These are phyloP conservation scores for Pantherophis vulpinus DNA, from an alignment of 2,797 vertebrate genomes.

Conservation along the genomic window DNA sequence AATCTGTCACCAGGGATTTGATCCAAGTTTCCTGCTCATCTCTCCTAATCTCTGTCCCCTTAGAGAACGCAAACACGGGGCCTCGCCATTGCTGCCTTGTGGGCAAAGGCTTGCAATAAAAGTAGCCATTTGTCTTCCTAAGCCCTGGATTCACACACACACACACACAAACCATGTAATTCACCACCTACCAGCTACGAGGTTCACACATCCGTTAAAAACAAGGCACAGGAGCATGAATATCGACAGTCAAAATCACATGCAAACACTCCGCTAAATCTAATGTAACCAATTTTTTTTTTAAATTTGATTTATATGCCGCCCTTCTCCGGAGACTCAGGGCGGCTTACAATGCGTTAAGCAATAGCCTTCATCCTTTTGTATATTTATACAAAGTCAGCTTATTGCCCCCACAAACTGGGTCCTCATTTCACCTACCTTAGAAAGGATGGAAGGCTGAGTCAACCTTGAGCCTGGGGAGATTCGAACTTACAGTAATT, in stretches of 20 bases:
- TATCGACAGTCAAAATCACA: neutral
- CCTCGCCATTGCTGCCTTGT: neutral
- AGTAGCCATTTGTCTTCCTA: slow-evolving; percentile 24
- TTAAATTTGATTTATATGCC: too few relatives aligned
- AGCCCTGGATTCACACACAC: slow-evolving; percentile 14
- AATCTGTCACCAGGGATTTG: slow-evolving; percentile 24
- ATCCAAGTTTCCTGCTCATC: slow-evolving; percentile 13
- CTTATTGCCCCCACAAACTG: too few relatives aligned
- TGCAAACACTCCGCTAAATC: neutral
- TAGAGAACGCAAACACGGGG: neutral
- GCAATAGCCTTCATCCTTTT: too few relatives aligned
- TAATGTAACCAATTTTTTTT: neutral
- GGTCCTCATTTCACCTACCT: too few relatives aligned
- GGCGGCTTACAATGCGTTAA: too few relatives aligned
- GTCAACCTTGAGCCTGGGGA: too few relatives aligned
- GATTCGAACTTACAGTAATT: too few relatives aligned
- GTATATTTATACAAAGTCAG: too few relatives aligned
- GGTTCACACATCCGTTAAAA: neutral
- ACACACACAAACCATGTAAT: neutral
- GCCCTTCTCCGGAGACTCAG: too few relatives aligned
- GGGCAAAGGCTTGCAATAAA: slow-evolving; percentile 10
- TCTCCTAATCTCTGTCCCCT: slow-evolving; percentile 18
- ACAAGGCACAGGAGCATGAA: neutral
- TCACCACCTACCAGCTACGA: neutral
- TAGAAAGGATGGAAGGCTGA: too few relatives aligned